These are phyloP conservation scores for Macheiramphus alcinus DNA, from an alignment of 2,113 vertebrate genomes.

Conservation along the genomic window DNA sequence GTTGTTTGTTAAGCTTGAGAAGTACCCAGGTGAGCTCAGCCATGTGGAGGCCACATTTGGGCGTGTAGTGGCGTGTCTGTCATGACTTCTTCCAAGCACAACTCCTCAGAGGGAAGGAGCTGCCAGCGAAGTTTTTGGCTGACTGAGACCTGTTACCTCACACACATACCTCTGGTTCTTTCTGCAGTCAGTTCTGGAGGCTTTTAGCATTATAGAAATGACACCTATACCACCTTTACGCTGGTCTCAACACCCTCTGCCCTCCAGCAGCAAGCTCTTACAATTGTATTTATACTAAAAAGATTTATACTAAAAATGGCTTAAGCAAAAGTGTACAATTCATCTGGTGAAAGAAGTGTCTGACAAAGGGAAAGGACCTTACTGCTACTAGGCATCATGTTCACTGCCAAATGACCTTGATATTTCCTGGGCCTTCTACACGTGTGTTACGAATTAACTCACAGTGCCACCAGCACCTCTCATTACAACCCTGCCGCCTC, in stretches of 20 bases:
- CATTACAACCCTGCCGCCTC: background rate
- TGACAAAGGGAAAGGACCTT: background rate
- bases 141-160: background rate
- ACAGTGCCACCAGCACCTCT: background rate
- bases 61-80: background rate
- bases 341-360: background rate
- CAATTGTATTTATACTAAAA: background rate
- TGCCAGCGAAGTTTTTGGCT: background rate
- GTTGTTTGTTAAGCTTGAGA: background rate
- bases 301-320: background rate
- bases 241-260: background rate
- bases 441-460: background rate
- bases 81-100: background rate
- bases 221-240: background rate
- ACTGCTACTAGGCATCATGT: background rate
- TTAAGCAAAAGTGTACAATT: background rate
- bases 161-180: background rate
- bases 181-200: background rate
- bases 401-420: background rate
- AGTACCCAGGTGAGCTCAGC: background rate
- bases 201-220: background rate
- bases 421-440: background rate
- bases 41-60: background rate
- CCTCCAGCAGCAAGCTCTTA: background rate
- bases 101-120: background rate